Evolutionary conservation across 1,140 invertebrate genomes (phyloP), one percentile per base, ranked within the genome.

Genomic region (Pachypeltis micranthus): DNA sequence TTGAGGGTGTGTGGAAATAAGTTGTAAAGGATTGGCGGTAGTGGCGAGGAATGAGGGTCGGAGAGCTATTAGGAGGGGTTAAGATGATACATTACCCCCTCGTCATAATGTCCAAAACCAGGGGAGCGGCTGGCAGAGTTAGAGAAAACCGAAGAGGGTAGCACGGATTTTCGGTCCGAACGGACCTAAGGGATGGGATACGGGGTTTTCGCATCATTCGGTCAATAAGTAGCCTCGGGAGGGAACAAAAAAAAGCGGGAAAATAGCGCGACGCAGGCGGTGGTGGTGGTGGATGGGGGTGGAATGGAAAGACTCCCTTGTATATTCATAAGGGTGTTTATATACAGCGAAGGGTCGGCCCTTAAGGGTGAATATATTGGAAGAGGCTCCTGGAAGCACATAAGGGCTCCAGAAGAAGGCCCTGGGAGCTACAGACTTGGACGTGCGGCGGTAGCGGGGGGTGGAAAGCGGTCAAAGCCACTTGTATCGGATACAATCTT

Each of bases 271-370:
- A n/a, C n/a, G n/a, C n/a, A n/a, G n/a, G n/a, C n/a, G n/a, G n/a
- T 23, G 2, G 4, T 59, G 16, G 25, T 26, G 57, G 57, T 4
- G 26, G 26, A 29, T n/a, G 27, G 57, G 25, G 57, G 25, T 56
- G 54, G 26, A 56, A 31, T 14, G 12, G 26, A 10, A n/a, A n/a
- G n/a, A n/a, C 24, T 23, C n/a, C 28, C 57, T 59, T 59, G 57
- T 59, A 59, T 59, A 59, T 59, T 59, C 57, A 59, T 59, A 59
- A 59, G 57, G 57, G 57, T 59, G 57, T 59, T 59, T 59, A 59
- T 59, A 59, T 59, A 59, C 57, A 59, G 57, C 28, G 29, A 27
- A 25, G 57, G 57, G 26, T 59, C 29, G 28, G 26, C 26, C 29
- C 57, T 31, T n/a, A 29, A 31, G 57, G 57, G 57, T 59, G 57